Evolutionary conservation across 2,888 invertebrate genomes (phyloP).

Genomic region (Yponomeuta malinellus): DNA sequence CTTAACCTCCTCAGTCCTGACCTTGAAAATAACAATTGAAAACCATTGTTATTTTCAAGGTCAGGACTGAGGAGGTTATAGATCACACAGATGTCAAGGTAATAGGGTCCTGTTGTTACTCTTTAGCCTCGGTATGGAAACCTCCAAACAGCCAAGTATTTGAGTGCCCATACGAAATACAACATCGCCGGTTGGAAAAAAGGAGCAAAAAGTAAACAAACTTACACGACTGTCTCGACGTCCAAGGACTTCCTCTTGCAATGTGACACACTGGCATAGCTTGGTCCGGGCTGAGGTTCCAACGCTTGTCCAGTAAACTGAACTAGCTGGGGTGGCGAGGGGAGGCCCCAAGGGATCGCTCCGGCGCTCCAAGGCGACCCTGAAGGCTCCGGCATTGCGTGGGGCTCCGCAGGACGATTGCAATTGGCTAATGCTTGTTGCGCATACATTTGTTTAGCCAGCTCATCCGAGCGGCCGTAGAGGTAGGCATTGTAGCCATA

Average conservation of each 20-base stretch:
- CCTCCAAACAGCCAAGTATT: background rate
- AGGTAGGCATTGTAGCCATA: slow-evolving; percentile 53
- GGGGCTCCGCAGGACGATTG: slow-evolving; percentile 39
- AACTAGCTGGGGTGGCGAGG: slow-evolving; percentile 58
- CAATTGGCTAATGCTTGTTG: slow-evolving; percentile 52
- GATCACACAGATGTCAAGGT: no score
- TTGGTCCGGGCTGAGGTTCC: slow-evolving; percentile 31
- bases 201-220: background rate
- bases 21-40: no score
- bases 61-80: no score
- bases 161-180: background rate
- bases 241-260: slow-evolving; percentile 65
- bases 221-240: slow-evolving; percentile 39
- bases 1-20: no score
- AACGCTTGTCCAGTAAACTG: slow-evolving; percentile 61
- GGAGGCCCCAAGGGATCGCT: slow-evolving; percentile 70
- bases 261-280: slow-evolving; percentile 41
- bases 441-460: slow-evolving; percentile 57
- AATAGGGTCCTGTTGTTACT: no score
- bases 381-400: slow-evolving; percentile 58
- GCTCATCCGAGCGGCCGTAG: slow-evolving; percentile 54
- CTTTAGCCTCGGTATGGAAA: no score
- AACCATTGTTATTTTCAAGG: no score
- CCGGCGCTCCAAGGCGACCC: slow-evolving; percentile 72
- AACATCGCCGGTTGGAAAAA: background rate